phyloP scores from a whole-genome alignment of 2,113 vertebrate genomes.

The Seriola aureovittata region DNA sequence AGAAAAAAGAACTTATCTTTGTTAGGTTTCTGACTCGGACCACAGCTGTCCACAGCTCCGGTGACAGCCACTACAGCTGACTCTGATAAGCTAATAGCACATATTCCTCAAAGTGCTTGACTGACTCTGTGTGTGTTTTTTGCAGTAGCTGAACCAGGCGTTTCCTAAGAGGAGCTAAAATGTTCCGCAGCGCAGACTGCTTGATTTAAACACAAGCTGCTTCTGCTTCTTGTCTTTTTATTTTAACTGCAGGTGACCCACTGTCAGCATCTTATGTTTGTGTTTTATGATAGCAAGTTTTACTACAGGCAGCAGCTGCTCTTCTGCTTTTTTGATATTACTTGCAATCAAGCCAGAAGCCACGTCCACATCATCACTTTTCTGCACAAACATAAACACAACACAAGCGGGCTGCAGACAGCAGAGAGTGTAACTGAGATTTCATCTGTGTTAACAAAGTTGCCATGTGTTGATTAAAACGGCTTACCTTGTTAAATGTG shows the following conservation, averaged over 20 bases:
- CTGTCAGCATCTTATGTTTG: not conserved
- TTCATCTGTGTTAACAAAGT: not conserved
- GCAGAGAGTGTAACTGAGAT: fast-evolving
- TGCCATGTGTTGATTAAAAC: not conserved
- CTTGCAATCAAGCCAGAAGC: not conserved
- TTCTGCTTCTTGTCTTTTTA: not conserved
- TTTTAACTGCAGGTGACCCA: not conserved
- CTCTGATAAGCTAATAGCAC: not conserved
- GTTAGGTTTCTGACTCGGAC: not conserved
- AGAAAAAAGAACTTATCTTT: too few species aligned
- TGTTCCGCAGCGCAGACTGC: not conserved
- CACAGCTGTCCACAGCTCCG: not conserved
- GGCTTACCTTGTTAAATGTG: not conserved
- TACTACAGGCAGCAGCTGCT: slow-evolving; percentile 17
- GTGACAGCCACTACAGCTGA: not conserved
- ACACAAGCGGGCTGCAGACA: too few species aligned
- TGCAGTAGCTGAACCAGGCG: not conserved
- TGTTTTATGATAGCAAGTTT: not conserved
- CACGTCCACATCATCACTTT: not conserved
- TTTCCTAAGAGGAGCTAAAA: not conserved
- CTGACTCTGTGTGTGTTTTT: not conserved
- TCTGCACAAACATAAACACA: too few species aligned
- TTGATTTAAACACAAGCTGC: not conserved
- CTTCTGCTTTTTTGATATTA: not conserved
- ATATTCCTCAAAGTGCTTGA: not conserved